phyloP scores from a whole-genome alignment of 2,888 invertebrate species.

The Drosophila vallismaia region DNA sequence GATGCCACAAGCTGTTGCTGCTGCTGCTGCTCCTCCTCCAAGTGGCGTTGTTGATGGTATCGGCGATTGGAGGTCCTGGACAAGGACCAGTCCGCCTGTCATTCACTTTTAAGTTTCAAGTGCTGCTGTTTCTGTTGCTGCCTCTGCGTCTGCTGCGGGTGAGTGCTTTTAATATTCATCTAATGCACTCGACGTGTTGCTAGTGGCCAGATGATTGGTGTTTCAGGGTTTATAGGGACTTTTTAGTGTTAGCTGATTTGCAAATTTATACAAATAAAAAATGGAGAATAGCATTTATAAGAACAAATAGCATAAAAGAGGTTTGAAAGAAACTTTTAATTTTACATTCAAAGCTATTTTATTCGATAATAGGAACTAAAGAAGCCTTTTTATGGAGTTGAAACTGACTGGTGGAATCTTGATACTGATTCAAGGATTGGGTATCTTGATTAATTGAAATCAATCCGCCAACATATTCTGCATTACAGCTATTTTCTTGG shows the following conservation, averaged over 20 bases:
- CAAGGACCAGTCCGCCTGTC: slow-evolving; percentile 29
- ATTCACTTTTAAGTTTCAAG: slow-evolving; percentile 43
- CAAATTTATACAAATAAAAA: neutral
- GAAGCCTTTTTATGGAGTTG: too few species aligned
- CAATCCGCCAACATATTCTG: slow-evolving; percentile 23
- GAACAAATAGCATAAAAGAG: too few species aligned
- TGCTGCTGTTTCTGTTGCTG: slow-evolving; percentile 38
- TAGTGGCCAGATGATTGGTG: slow-evolving; percentile 4
- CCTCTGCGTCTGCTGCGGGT: slow-evolving; percentile 35
- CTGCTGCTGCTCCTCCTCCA: slow-evolving; percentile 6
- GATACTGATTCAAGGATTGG: neutral
- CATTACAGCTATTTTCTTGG: slow-evolving; percentile 65
- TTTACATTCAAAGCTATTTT: too few species aligned
- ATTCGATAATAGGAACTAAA: too few species aligned
- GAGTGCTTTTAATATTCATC: slow-evolving; percentile 76
- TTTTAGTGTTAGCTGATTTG: neutral
- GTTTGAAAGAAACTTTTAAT: too few species aligned
- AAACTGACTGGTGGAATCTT: too few species aligned
- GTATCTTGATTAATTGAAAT: neutral
- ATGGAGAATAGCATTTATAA: too few species aligned
- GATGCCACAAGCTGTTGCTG: slow-evolving; percentile 29
- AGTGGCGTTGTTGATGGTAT: slow-evolving; percentile 4
- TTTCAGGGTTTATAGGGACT: slow-evolving; percentile 1
- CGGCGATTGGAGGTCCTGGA: slow-evolving; percentile 24
- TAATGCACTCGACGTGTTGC: slow-evolving; percentile 69